Evolutionary conservation across 2,888 invertebrate species (phyloP).

Genomic region (Drosophila anceps): DNA sequence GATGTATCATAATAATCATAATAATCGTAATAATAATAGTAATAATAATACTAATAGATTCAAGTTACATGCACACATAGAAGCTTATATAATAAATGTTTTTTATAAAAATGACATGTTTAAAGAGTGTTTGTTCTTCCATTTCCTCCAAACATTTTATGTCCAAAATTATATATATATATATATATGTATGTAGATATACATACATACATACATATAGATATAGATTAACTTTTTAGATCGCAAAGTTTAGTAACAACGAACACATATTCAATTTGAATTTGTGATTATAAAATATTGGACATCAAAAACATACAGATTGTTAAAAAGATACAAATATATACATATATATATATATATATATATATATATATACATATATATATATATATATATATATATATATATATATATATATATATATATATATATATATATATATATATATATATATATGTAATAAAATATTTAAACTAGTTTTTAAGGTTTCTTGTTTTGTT

Average conservation of each 20-base stretch:
- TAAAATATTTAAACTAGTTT: conserved; percentile 66
- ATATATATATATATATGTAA: conserved; percentile 30
- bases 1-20: conserved; percentile 37
- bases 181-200: conserved; percentile 20
- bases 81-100: conserved; percentile 57
- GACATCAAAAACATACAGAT: conserved; percentile 79
- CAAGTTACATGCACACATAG: conserved; percentile 56
- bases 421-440: conserved; percentile 48
- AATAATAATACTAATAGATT: conserved; percentile 34
- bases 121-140: conserved; percentile 18
- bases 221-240: conserved; percentile 40
- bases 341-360: not conserved
- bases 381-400: conserved; percentile 53
- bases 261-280: conserved; percentile 70
- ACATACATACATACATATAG: not conserved
- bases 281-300: conserved; percentile 71
- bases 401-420: conserved; percentile 34
- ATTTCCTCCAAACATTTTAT: conserved; percentile 7
- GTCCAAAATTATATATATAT: conserved; percentile 50
- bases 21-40: conserved; percentile 19
- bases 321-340: conserved; percentile 77
- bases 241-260: conserved; percentile 66
- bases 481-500: conserved; percentile 29
- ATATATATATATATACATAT: conserved; percentile 7
- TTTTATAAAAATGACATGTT: conserved; percentile 58